Base-by-base conservation (phyloP, 2,113 vertebrate species). In the Crotalus tigris region DNA sequence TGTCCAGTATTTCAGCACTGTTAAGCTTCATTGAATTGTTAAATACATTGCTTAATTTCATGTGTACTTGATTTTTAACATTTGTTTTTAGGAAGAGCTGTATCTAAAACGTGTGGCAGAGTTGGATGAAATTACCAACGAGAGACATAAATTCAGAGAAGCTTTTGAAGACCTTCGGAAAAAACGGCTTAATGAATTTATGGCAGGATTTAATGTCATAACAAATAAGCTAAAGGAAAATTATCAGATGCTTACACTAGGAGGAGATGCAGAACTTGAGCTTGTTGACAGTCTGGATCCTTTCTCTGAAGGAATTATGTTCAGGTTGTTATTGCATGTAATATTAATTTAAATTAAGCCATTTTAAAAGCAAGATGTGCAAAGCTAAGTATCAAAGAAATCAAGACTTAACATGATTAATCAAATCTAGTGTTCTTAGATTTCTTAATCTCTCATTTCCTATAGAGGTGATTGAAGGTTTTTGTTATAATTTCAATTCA, bases 151-250 rank as follows among this genome's bases (percentile, higher is more conserved):
- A 2, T 99, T 99, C 96, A 98, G 99, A 93, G 97, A 96, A 6
- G 98, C 97, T 90, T 99, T 97, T 91, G 99, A 99, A 96, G 98
- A 98, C 53, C 98, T 99, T 75, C 97, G 99, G 86, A 99, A 99
- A 86, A 99, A 98, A 94, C 98, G 99, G 26, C 99, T 99, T 69
- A 99, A 99, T 39, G 99, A 99, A 92, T 99, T 99, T 94, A 99
- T 99, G 99, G 98, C 98, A 0, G 99, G 99, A 0, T 99, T 99
- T 96, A 99, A 99, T 92, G 95, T 98, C 58, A 99, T 99, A 97
- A 99, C 99, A 23, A 99, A 98, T 96, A 99, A 99, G 93, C 97
- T 99, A 96, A 99, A 99, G 95, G 99, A 99, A 93, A 99, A 99
- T 97, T 99, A 99, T 97, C 99, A 99, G 96, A 99, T 99, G 99